Percentiles rank a stretch among this genome's conserved stretches.
These are phyloP conservation scores for Fratercula arctica DNA, from an alignment of 2,797 vertebrate species.

Conservation along the genomic window DNA sequence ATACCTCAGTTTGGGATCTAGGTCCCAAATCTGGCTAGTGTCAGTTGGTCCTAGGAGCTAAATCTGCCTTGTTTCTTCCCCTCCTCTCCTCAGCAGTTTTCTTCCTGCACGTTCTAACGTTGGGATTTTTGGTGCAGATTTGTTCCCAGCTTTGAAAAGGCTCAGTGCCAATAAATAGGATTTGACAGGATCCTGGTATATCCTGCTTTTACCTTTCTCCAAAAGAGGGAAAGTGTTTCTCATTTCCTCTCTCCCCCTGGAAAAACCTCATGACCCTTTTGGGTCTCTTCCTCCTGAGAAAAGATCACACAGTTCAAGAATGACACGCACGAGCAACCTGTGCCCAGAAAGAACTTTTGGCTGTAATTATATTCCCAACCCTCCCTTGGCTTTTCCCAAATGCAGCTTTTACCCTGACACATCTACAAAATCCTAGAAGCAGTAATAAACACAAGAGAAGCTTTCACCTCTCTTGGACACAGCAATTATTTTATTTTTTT, in stretches of 20 bases:
- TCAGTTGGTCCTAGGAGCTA: background rate
- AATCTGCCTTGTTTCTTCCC: background rate
- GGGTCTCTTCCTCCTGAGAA: constrained; percentile 47
- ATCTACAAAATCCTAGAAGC: background rate
- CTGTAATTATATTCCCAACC: background rate
- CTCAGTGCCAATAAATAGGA: background rate
- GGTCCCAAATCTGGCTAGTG: background rate
- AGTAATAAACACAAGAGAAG: background rate
- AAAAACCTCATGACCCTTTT: constrained; percentile 34
- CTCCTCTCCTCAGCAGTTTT: background rate
- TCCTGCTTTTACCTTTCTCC: constrained; percentile 68
- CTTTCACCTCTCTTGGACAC: background rate
- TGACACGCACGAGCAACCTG: background rate
- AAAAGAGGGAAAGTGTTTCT: constrained; percentile 58
- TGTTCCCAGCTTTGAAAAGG: background rate
- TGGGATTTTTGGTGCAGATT: constrained; percentile 6
- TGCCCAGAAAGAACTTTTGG: constrained; percentile 18
- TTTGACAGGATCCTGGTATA: constrained; percentile 50
- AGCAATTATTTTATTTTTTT: background rate
- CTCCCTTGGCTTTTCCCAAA: background rate
- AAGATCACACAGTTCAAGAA: constrained; percentile 49
- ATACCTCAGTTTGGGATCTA: background rate
- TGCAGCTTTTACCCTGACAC: background rate
- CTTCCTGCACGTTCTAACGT: background rate
- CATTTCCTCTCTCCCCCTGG: constrained; percentile 29